Evolutionary conservation across 2,888 invertebrate species (phyloP).

Genomic region (Heteromurus nitidus): DNA sequence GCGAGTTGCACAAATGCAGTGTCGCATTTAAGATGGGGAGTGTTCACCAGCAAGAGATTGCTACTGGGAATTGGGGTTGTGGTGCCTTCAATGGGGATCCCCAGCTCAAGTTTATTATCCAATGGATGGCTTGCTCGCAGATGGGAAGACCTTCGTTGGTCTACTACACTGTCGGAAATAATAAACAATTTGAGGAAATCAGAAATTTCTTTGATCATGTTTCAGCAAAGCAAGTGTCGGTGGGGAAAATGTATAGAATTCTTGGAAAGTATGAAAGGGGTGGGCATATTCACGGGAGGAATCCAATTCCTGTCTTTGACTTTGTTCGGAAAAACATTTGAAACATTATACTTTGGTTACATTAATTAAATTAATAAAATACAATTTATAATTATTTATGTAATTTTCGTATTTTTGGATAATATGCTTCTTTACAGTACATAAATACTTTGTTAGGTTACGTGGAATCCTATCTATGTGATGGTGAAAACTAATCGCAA

Average conservation of each 20-base stretch:
- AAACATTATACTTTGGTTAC: no score
- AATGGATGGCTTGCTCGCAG: conserved; percentile 82
- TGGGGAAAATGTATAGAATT: not conserved
- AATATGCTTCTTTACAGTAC: no score
- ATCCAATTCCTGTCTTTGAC: not conserved
- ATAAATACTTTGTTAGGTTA: no score
- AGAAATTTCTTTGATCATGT: not conserved
- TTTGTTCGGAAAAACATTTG: not conserved
- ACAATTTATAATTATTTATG: no score
- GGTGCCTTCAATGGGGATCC: conserved; percentile 89
- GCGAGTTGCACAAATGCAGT: conserved; percentile 77
- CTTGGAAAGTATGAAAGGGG: not conserved
- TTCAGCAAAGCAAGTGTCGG: not conserved
- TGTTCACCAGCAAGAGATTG: no score
- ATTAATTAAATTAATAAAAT: no score
- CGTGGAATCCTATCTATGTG: no score
- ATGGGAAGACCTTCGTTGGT: conserved; percentile 81
- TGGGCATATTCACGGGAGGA: no score
- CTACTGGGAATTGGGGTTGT: conserved; percentile 80
- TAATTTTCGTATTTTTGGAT: no score
- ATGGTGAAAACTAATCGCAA: no score
- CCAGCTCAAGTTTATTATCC: conserved; percentile 84
- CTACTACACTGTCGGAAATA: conserved; percentile 89
- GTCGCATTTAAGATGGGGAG: no score
- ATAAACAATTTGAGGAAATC: not conserved